phyloP scores from a whole-genome alignment of 2,888 invertebrate species.

The Marasmarcha lunaedactyla region DNA sequence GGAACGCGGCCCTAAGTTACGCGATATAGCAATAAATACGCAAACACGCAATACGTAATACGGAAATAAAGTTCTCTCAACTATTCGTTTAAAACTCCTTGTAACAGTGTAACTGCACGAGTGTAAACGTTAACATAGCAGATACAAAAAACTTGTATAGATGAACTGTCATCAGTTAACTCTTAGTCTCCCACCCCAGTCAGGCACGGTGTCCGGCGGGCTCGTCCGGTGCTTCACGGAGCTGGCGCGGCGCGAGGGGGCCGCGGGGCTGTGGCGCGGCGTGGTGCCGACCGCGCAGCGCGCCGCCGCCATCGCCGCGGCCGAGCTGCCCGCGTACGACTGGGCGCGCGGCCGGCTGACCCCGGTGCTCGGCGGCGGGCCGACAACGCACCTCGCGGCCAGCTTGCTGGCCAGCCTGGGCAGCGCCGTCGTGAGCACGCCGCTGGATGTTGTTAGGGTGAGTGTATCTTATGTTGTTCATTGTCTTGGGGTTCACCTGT shows the following conservation, averaged over 20 bases:
- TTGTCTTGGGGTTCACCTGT: background rate
- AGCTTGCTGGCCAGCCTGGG: slow-evolving; percentile 93
- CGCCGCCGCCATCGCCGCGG: slow-evolving; percentile 93
- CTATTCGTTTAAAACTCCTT: too few relatives aligned
- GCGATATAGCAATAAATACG: too few relatives aligned
- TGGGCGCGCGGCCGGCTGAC: slow-evolving; percentile 83
- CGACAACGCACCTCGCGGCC: slow-evolving; percentile 89
- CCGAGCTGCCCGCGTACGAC: slow-evolving; percentile 95
- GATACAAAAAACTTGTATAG: too few relatives aligned
- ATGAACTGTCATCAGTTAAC: too few relatives aligned
- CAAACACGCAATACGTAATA: too few relatives aligned
- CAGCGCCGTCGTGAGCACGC: slow-evolving; percentile 93
- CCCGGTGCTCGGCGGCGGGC: slow-evolving; percentile 79
- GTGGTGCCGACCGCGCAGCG: slow-evolving; percentile 93
- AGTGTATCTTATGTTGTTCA: too few relatives aligned
- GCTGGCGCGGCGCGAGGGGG: slow-evolving; percentile 86
- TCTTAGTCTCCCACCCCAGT: too few relatives aligned
- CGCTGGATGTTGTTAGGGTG: slow-evolving; percentile 93
- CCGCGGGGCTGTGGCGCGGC: slow-evolving; percentile 91
- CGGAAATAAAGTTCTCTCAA: too few relatives aligned
- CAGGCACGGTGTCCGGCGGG: slow-evolving; percentile 70
- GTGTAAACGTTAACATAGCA: too few relatives aligned
- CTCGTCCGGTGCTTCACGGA: slow-evolving; percentile 84
- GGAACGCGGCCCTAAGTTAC: too few relatives aligned
- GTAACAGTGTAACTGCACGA: too few relatives aligned